Conservation (phyloP, 2,113 vertebrate genomes). For the Callionymus lyra region DNA sequence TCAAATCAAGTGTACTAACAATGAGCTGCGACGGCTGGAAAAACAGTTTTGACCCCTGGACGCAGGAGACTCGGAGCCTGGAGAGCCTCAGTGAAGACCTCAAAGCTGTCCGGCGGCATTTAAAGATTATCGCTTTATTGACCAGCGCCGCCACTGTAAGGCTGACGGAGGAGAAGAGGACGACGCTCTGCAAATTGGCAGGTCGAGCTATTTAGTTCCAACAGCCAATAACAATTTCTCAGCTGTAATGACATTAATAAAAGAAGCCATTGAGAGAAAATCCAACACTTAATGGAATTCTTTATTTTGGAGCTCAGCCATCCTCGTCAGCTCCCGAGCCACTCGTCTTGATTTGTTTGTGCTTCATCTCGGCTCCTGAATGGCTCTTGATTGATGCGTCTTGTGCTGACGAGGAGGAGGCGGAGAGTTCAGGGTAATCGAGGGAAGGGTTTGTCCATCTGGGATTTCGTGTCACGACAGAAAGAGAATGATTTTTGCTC, state of each 20-base stretch:
- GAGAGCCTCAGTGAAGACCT: no score
- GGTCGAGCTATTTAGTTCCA: slow-evolving; percentile 41
- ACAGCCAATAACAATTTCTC: slow-evolving; percentile 33
- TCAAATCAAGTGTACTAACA: no score
- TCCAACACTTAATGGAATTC: slow-evolving; percentile 39
- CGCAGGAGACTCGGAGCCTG: no score
- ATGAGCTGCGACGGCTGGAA: no score
- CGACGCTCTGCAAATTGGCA: slow-evolving; percentile 33
- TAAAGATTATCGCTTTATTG: slow-evolving; percentile 48
- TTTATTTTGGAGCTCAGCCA: slow-evolving; percentile 35
- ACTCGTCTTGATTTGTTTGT: slow-evolving; percentile 29
- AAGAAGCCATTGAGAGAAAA: slow-evolving; percentile 31
- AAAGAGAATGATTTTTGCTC: no score
- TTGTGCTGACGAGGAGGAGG: no score
- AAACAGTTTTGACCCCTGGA: no score
- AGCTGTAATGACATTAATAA: slow-evolving; percentile 39
- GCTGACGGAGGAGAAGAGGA: slow-evolving; percentile 27
- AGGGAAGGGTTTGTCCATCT: no score
- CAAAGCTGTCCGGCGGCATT: slow-evolving; percentile 11
- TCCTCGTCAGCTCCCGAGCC: slow-evolving; percentile 17
- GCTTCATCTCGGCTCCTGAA: slow-evolving; percentile 12
- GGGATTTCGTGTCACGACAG: no score
- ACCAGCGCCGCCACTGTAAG: slow-evolving; percentile 22
- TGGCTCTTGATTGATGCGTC: slow-evolving; percentile 17
- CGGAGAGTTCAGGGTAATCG: no score